phyloP scores from a whole-genome alignment of 2,797 vertebrate species.

The Falco rusticolus region DNA sequence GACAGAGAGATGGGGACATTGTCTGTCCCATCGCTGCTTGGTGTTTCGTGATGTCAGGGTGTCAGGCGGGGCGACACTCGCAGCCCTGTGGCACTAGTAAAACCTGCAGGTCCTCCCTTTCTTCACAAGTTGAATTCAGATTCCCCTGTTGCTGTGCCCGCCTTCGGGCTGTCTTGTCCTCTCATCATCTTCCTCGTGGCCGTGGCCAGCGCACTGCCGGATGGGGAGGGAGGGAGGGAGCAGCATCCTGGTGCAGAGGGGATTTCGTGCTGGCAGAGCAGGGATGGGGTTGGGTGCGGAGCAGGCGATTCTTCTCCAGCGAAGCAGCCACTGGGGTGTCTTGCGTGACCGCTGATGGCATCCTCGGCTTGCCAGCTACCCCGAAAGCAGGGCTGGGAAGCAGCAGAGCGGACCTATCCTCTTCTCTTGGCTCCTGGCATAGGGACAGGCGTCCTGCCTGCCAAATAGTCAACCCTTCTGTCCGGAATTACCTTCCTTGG shows the following conservation, averaged over 20 bases:
- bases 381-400: background rate
- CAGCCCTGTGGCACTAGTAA: background rate
- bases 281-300: background rate
- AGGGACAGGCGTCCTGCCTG: too few relatives aligned
- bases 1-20: fast-evolving
- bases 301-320: background rate
- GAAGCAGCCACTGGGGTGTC: background rate
- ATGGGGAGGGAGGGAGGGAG: background rate
- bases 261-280: background rate
- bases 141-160: too few relatives aligned
- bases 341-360: fast-evolving
- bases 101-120: fast-evolving
- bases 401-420: fast-evolving
- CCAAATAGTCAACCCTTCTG: background rate
- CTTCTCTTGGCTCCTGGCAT: background rate
- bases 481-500: background rate
- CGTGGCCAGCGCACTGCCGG: fast-evolving
- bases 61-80: background rate
- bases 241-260: too few relatives aligned
- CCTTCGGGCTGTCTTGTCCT: background rate
- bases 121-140: background rate
- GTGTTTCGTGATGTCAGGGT: too few relatives aligned
- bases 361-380: background rate
- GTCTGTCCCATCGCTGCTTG: fast-evolving
- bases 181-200: background rate